Percentiles rank a stretch among this genome's conserved stretches.
Conservation (phyloP, 2,797 vertebrate species). For the Gila robusta region DNA sequence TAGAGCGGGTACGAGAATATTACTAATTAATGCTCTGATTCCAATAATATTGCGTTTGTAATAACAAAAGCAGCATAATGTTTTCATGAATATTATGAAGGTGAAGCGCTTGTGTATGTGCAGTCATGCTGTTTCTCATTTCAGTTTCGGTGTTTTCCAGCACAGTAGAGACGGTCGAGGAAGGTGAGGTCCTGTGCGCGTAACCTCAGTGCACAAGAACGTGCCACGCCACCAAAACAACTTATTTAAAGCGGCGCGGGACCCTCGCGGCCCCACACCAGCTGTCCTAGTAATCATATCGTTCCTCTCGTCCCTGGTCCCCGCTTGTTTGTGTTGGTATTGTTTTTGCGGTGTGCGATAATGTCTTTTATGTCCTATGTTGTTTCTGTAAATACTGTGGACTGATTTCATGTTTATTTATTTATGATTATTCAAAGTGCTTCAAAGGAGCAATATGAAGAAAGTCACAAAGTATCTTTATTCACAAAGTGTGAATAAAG, state of each 20-base stretch:
- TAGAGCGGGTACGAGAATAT: background rate
- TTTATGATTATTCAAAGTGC: constrained; percentile 22
- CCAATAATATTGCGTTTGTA: background rate
- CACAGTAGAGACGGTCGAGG: background rate
- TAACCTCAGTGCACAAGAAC: constrained; percentile 20
- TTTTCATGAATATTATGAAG: background rate
- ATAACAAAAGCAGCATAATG: constrained; percentile 6
- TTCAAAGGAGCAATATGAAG: background rate
- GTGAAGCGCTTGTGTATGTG: background rate
- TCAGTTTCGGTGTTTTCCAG: background rate
- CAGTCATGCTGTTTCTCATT: background rate
- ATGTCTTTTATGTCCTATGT: background rate
- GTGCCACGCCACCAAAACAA: constrained; percentile 11
- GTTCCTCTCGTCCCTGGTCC: background rate
- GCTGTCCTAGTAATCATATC: constrained; percentile 9
- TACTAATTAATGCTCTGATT: constrained; percentile 5
- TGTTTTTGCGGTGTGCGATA: background rate
- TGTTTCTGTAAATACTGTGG: background rate
- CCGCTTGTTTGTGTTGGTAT: constrained; percentile 12
- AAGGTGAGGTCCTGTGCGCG: background rate
- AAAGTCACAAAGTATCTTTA: background rate
- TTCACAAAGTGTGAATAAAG: too few species aligned
- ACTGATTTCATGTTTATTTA: constrained; percentile 9
- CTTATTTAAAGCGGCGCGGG: background rate
- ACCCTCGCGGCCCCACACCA: background rate